A percentile compares a stretch with the other conserved stretches of the same genome.
phyloP scores from a whole-genome alignment of 1,140 invertebrate species.

The Danaus plexippus region DNA sequence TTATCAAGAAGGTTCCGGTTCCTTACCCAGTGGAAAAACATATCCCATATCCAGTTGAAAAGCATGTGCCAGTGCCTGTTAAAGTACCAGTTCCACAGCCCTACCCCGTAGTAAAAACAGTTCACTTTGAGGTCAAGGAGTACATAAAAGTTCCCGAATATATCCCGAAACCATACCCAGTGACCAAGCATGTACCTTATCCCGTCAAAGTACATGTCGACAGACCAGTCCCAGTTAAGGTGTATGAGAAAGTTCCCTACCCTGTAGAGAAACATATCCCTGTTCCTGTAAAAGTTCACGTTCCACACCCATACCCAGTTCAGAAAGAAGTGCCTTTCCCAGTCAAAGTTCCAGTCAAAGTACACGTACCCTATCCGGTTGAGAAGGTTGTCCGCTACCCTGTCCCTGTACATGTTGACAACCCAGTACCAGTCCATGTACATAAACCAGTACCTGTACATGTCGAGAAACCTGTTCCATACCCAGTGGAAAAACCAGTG shows the following conservation, averaged over 20 bases:
- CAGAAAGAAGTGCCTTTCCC: conserved; percentile 79
- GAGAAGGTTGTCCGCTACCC: conserved; percentile 81
- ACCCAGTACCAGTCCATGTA: conserved; percentile 76
- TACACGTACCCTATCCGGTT: conserved; percentile 79
- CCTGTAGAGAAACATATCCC: conserved; percentile 79
- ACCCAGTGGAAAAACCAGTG: conserved; percentile 76
- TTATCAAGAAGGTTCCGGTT: conserved; percentile 80
- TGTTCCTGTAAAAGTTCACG: conserved; percentile 78
- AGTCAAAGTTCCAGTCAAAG: conserved; percentile 78
- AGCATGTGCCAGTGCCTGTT: conserved; percentile 72
- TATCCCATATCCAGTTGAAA: conserved; percentile 73
- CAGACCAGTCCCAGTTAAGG: conserved; percentile 76
- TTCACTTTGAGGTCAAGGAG: conserved; percentile 77
- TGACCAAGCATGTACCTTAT: conserved; percentile 77
- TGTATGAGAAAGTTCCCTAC: conserved; percentile 76
- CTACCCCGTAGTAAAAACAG: conserved; percentile 76
- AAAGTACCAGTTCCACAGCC: conserved; percentile 75
- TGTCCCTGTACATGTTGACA: conserved; percentile 79
- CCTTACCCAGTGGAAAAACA: conserved; percentile 76
- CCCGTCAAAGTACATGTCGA: conserved; percentile 77
- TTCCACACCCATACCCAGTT: conserved; percentile 80
- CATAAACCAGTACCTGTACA: conserved; percentile 73
- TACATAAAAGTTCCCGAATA: conserved; percentile 76
- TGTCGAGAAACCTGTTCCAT: conserved; percentile 76
- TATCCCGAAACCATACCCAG: conserved; percentile 76